Conservation (phyloP, 1,140 invertebrate species). For the Sinonovacula constricta region DNA sequence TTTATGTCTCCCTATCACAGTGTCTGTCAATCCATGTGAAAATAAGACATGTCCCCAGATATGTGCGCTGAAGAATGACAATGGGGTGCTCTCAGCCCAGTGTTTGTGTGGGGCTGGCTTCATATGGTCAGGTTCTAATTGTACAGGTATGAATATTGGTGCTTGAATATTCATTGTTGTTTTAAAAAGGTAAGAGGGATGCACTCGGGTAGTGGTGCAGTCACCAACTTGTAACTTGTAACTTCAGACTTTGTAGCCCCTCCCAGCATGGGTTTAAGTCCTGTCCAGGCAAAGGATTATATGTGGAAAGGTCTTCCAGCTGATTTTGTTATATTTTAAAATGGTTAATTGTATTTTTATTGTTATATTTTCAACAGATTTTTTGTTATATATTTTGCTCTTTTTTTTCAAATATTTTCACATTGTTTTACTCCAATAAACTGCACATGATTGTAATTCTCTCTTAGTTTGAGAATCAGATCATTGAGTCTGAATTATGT, state of each 20-base stretch:
- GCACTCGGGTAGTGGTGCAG: not conserved
- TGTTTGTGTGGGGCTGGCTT: conserved; percentile 34
- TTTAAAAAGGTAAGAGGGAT: not conserved
- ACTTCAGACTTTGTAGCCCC: not conserved
- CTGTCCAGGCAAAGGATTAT: too few relatives aligned
- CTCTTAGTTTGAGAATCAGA: too few relatives aligned
- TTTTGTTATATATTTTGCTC: too few relatives aligned
- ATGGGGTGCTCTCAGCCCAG: not conserved
- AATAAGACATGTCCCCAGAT: not conserved
- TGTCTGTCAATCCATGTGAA: not conserved
- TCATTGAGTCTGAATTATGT: too few relatives aligned
- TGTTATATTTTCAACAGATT: too few relatives aligned
- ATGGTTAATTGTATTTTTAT: too few relatives aligned
- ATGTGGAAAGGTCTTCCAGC: too few relatives aligned
- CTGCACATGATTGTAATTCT: too few relatives aligned
- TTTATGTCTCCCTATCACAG: too few relatives aligned
- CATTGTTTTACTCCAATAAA: too few relatives aligned
- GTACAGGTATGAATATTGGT: conserved; percentile 14
- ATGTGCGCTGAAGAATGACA: conserved; percentile 3
- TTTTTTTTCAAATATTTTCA: too few relatives aligned
- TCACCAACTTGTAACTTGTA: conserved; percentile 3
- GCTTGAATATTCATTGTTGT: not conserved
- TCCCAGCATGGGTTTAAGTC: not conserved
- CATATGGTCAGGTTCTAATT: not conserved
- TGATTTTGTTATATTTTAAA: too few relatives aligned